Base-by-base conservation (phyloP, 2,113 vertebrate species). In the Eurypyga helias region DNA sequence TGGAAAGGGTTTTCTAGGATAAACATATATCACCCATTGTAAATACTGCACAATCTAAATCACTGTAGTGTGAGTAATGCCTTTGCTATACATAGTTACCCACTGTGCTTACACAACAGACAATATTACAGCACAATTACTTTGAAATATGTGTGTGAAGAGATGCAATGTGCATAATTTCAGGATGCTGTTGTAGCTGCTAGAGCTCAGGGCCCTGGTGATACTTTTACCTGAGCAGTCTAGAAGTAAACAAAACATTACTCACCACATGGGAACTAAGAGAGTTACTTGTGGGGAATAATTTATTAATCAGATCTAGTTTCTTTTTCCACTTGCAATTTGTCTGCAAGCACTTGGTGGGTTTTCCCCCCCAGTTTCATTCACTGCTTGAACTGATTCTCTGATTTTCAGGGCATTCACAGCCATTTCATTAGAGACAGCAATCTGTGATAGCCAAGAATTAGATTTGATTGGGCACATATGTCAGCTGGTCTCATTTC, bases 51-150 rank as follows among this genome's bases (percentile, higher is more conserved):
- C 0, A 1, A 38, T 17, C 34, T 65, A 87, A 79, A 87, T 72
- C 38, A 89, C 0, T 55, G 21, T 41, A 73, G 55, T 33, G 17
- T 54, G 45, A 65, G 28, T 41, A 91, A 93, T 72, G 65, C 61
- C 31, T 92, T 49, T 87, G 52, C 55, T 84, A 71, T 64, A 87
- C 71, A 60, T 20, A 79, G 72, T 72, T 89, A 82, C 69, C 73
- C 81, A 57, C 89, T 80, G 83, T 61, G 83, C 49, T 87, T 84
- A 61, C 57, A 82, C 57, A 82, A 82, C 12, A 82, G 83, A 93
- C 49, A 90, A 54, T 84, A 94, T 95, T 84, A 91, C 82, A 75
- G 25, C 58, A 57, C 80, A 93, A 95, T 94, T 93, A 89, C 45
- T 92, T 84, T 65, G 90, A 97, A 93, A 96, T 72, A 45, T 34